These are phyloP conservation scores for Pao palembangensis DNA, from an alignment of 2,113 vertebrate species.

Conservation along the genomic window DNA sequence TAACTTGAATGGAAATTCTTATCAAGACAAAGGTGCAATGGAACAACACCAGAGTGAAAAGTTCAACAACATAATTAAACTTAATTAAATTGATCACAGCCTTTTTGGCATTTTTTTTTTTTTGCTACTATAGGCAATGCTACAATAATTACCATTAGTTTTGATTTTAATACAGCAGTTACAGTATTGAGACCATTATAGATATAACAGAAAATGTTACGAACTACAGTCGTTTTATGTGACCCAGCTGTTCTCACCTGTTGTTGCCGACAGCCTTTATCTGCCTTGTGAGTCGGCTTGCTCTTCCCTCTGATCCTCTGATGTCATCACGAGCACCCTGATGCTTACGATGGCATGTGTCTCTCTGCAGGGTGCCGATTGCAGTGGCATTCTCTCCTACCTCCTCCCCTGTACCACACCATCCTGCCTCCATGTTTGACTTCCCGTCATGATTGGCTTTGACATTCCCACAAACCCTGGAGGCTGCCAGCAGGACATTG, in stretches of 20 bases:
- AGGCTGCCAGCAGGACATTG: constrained; percentile 27
- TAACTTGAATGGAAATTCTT: constrained; percentile 33
- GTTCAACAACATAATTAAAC: background rate
- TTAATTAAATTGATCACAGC: background rate
- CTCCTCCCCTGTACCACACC: constrained; percentile 9
- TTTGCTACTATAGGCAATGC: background rate
- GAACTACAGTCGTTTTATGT: no score
- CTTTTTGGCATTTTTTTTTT: background rate
- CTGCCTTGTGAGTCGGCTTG: constrained; percentile 14
- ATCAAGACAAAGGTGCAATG: constrained; percentile 28
- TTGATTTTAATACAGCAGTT: background rate
- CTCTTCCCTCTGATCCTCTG: constrained; percentile 44
- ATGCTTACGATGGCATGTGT: constrained; percentile 11
- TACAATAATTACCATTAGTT: background rate
- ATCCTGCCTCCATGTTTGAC: constrained; percentile 8
- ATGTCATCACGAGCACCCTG: constrained; percentile 45
- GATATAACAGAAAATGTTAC: no score
- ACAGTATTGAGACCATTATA: background rate
- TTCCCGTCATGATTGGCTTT: constrained; percentile 26
- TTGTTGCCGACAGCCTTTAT: background rate
- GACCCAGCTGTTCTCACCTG: constrained; percentile 1
- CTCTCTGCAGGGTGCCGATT: constrained; percentile 32
- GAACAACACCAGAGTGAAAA: constrained; percentile 14
- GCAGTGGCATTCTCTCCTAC: constrained; percentile 22
- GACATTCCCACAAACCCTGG: constrained; percentile 17